phyloP scores from a whole-genome alignment of 2,113 vertebrate species.

The Cardinalis cardinalis region DNA sequence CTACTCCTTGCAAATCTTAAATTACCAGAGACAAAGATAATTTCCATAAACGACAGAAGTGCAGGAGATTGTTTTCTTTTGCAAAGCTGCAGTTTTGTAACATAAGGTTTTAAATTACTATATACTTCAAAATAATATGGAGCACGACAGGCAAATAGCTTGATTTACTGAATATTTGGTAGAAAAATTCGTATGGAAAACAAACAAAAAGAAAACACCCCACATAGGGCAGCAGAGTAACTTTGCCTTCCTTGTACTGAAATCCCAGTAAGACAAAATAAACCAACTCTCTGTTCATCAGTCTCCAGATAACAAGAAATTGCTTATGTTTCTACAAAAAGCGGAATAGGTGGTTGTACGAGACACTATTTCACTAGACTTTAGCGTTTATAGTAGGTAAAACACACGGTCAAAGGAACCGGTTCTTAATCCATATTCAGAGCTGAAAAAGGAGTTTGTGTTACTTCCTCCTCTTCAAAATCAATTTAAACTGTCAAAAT shows the following conservation, averaged over 20 bases:
- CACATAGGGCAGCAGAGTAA: neutral
- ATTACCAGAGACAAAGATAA: neutral
- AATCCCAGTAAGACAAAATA: slow-evolving; percentile 2
- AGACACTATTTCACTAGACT: slow-evolving; percentile 20
- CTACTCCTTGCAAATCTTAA: neutral
- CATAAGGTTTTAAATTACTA: neutral
- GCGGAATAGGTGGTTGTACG: neutral
- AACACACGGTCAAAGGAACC: slow-evolving; percentile 63
- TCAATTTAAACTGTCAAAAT: slow-evolving; percentile 52
- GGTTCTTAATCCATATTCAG: slow-evolving; percentile 67
- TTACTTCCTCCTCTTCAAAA: slow-evolving; percentile 66
- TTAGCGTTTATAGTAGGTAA: slow-evolving; percentile 57
- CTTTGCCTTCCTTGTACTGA: neutral
- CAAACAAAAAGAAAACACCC: slow-evolving; percentile 16
- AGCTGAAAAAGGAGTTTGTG: slow-evolving; percentile 60
- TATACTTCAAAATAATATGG: neutral
- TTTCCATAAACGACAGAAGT: slow-evolving; percentile 10
- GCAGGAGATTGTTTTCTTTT: neutral
- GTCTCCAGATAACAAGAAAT: neutral
- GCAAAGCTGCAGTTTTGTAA: neutral
- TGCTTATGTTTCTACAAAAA: neutral
- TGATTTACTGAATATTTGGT: neutral
- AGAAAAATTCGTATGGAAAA: neutral
- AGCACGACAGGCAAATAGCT: neutral
- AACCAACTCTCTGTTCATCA: neutral